A percentile compares a stretch with the other conserved stretches of the same genome.
These are phyloP conservation scores for Isaurus tuberculatus DNA, from an alignment of 92 coral and sea anemone species.

Conservation along the genomic window DNA sequence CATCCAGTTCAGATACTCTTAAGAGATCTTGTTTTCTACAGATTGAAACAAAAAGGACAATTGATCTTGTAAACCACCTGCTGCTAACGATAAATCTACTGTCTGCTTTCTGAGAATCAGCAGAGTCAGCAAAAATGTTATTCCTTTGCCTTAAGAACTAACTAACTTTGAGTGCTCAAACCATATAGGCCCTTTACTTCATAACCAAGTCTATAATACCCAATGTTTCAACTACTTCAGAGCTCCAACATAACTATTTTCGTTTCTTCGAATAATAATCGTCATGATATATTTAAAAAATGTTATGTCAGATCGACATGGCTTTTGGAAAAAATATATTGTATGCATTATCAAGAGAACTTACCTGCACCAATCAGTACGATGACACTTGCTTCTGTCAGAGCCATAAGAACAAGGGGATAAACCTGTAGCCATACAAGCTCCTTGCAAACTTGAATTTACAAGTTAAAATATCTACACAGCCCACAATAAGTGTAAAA, in stretches of 20 bases:
- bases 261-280: neutral
- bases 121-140: conserved; percentile 10
- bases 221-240: conserved; percentile 6
- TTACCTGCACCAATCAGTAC: conserved; percentile 14
- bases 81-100: neutral
- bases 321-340: neutral
- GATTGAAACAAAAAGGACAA: conserved; percentile 7
- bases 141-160: conserved; percentile 10
- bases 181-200: conserved; percentile 18
- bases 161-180: conserved; percentile 10
- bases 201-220: conserved; percentile 7
- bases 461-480: conserved; percentile 4
- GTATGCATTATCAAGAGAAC: conserved; percentile 5
- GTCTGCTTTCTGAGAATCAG: conserved; percentile 2
- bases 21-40: conserved; percentile 34
- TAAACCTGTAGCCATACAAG: conserved; percentile 15
- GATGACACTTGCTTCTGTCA: conserved; percentile 15
- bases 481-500: neutral
- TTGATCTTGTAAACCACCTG: conserved; percentile 10
- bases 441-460: conserved; percentile 7
- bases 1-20: conserved; percentile 33
- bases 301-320: neutral
- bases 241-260: conserved; percentile 6
- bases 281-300: neutral
- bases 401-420: conserved; percentile 25